Evolutionary conservation across 1,140 invertebrate genomes (phyloP), one percentile per base, ranked within the genome.

Genomic region (Drosophila eugracilis): DNA sequence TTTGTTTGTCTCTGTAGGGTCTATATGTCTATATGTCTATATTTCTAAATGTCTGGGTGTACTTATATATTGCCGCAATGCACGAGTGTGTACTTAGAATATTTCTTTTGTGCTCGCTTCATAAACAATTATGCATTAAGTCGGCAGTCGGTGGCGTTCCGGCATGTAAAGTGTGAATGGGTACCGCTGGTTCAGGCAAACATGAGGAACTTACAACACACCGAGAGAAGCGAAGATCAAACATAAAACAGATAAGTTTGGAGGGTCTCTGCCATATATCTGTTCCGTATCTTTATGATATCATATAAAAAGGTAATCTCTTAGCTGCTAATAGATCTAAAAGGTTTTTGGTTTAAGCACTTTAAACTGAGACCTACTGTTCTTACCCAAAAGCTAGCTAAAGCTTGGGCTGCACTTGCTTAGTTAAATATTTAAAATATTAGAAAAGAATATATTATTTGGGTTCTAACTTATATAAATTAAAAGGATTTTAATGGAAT

Each of bases 41-140:
- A 24, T 67, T 15, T 45, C 42, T 26, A 22, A 32, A 32, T 57
- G 67, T 37, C 32, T 50, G 39, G 44, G 44, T 44, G 60, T 32
- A 15, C 45, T 47, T 54, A 32, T 54, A 32, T 22, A 62, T 45
- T 53, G 65, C 65, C 15, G 52, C 65, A 58, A 52, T 57, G 52
- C 41, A 49, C 30, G 19, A 63, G 30, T 73, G 72, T 75, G 58
- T 75, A 75, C 70, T 74, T 65, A 65, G 76, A 75, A 77, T 86
- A 84, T 72, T 80, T 85, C 67, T 77, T 79, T 77, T 86, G 81
- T 77, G 77, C 65, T 52, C 69, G 77, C 58, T 77, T 70, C 72
- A 76, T 81, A 78, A 80, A 85, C 74, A 85, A 86, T 85, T 77
- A 77, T 88, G 83, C 78, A 81, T 86, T 62, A 77, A 81, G 67